A percentile compares a stretch with the other conserved stretches of the same genome.
Conservation (phyloP, 2,797 vertebrate genomes). For the Phalloptychus januarius region DNA sequence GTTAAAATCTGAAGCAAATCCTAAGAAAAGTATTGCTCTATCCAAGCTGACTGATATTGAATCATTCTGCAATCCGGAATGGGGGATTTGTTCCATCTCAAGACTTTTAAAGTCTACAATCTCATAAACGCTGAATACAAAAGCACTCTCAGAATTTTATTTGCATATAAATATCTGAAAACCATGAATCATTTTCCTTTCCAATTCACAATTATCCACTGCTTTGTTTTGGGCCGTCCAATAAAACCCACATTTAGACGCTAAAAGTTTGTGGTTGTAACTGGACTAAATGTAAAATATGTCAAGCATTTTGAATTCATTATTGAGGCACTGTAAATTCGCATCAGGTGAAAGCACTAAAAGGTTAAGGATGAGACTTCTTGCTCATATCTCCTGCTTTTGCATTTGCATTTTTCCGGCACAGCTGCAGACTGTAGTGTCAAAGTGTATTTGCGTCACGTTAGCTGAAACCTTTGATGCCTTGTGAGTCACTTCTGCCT, state of each 20-base stretch:
- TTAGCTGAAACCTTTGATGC: conserved; percentile 46
- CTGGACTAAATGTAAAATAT: background rate
- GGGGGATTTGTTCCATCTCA: background rate
- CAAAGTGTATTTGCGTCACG: conserved; percentile 40
- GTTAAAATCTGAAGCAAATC: background rate
- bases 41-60: background rate
- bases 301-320: background rate
- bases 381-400: background rate
- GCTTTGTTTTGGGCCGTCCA: background rate
- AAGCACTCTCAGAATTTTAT: background rate
- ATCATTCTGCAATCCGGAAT: background rate
- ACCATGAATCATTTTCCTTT: background rate
- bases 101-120: background rate
- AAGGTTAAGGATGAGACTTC: background rate
- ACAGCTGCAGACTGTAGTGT: conserved; percentile 16
- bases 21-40: background rate
- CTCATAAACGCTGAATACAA: background rate
- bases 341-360: background rate
- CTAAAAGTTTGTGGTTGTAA: background rate
- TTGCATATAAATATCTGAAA: background rate
- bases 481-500: conserved; percentile 30
- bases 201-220: background rate
- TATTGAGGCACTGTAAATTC: background rate
- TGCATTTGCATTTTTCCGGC: conserved; percentile 10
- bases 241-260: background rate